Base-by-base conservation (phyloP, 2,797 vertebrate genomes). In the Crenuchus spilurus region DNA sequence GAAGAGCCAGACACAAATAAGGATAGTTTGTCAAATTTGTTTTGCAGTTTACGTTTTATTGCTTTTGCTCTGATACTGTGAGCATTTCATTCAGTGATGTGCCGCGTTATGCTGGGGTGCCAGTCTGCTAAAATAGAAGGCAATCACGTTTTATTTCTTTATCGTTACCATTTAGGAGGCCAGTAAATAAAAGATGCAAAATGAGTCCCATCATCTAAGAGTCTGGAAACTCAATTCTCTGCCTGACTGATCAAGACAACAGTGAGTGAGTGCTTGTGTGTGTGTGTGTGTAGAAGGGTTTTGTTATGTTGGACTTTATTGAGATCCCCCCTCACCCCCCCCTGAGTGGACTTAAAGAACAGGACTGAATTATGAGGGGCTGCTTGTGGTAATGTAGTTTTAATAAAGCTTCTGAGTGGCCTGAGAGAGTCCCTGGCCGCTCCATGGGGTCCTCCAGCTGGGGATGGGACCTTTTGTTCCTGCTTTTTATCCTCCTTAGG, bases 311-410 rank as follows among this genome's bases (percentile, higher is more conserved):
- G 60, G 49, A 54, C 51, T 73, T 54, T 52, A 31, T 30, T 70
- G 24, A 22, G 30, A 73, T 75, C 44, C 37, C 55, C 37, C 41
- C 26, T 49, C 57, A 49, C 13, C 14, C 16, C 10, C 13, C 2
- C 30, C 65, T 60, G 24, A 28, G 57, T 20, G 35, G 28, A 51
- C 31, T 76, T 70, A 69, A 78, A 46, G 62, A 61, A 28, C 74
- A 71, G 62, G 49, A 18, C 22, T 82, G 57, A 82, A 78, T 73
- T 78, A 74, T 75, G 64, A 78, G 48, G 31, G 70, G 51, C 54
- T 74, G 70, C 75, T 75, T 64, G 61, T 48, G 65, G 66, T 82
- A 72, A 74, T 81, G 72, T 69, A 80, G 64, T 76, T 82, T 81
- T 80, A 82, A 82, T 82, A 76, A 84, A 84, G 39, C 37, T 71